Conservation (phyloP, 1,140 invertebrate genomes). For the Trachymyrmex septentrionalis region DNA sequence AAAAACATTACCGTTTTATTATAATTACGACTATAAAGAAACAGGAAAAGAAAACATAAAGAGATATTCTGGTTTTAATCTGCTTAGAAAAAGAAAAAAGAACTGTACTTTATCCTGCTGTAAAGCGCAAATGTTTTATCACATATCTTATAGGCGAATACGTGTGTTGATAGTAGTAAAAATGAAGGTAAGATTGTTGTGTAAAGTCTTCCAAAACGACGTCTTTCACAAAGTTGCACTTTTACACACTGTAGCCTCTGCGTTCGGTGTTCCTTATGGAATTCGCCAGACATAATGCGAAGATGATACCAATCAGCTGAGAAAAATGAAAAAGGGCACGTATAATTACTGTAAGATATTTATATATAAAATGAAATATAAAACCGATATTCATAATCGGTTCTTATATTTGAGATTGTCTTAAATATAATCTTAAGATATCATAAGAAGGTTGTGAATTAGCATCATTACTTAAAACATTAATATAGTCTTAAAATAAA, state of each 20-base stretch:
- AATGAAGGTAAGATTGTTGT: conserved; percentile 54
- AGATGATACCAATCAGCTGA: conserved; percentile 94
- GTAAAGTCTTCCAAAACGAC: background rate
- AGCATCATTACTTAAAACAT: no score
- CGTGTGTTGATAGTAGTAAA: conserved; percentile 27
- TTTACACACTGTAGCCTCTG: conserved; percentile 86
- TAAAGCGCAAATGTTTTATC: conserved; percentile 30
- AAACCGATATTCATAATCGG: background rate
- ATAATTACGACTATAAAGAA: conserved; percentile 8
- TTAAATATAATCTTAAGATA: no score
- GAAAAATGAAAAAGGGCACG: background rate
- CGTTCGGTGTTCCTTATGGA: conserved; percentile 90
- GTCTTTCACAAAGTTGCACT: background rate
- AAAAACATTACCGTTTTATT: background rate
- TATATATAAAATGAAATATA: background rate
- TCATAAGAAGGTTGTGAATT: no score
- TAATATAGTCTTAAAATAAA: no score
- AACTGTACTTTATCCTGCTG: conserved; percentile 34
- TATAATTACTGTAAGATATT: background rate
- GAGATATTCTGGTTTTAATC: background rate
- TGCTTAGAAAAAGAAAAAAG: conserved; percentile 10
- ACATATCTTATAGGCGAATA: conserved; percentile 27
- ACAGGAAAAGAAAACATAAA: background rate
- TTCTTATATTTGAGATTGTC: no score
- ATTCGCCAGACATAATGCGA: conserved; percentile 93